phyloP scores from a whole-genome alignment of 2,797 vertebrate genomes.

The Gila robusta region DNA sequence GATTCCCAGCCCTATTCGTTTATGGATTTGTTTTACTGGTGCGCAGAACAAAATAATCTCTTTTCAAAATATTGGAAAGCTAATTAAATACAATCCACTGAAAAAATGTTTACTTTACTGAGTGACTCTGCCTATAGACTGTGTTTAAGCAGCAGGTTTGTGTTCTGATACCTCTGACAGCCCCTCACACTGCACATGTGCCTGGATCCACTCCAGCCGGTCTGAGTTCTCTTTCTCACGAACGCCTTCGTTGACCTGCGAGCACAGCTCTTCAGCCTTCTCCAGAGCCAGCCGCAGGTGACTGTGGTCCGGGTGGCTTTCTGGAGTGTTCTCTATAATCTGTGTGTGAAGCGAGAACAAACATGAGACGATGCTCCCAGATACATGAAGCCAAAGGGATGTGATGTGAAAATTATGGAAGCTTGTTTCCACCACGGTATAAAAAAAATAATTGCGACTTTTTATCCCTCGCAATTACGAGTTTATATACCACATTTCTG shows the following conservation, averaged over 20 bases:
- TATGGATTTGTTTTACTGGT: not conserved
- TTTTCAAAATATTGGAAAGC: not conserved
- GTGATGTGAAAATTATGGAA: not conserved
- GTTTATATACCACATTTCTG: not conserved
- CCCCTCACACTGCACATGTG: slow-evolving; percentile 96
- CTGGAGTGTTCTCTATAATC: slow-evolving; percentile 97
- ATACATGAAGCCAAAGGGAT: not conserved
- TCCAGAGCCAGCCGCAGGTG: slow-evolving; percentile 94
- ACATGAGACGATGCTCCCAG: not conserved
- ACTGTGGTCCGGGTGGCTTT: slow-evolving; percentile 95
- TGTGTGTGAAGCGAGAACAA: slow-evolving; percentile 56
- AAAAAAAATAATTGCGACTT: not conserved
- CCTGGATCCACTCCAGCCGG: slow-evolving; percentile 97
- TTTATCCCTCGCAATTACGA: not conserved
- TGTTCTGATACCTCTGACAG: slow-evolving; percentile 89
- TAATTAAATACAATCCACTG: not conserved
- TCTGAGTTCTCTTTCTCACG: slow-evolving; percentile 98
- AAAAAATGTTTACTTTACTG: not conserved
- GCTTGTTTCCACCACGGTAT: not conserved
- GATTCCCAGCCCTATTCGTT: too few species aligned
- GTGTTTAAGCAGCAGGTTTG: slow-evolving; percentile 3
- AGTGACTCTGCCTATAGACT: not conserved
- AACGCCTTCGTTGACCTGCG: slow-evolving; percentile 95
- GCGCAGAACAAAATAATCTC: not conserved
- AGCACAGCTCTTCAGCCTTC: slow-evolving; percentile 97